phyloP scores from a whole-genome alignment of 2,888 invertebrate genomes.

The Ophion costatus region DNA sequence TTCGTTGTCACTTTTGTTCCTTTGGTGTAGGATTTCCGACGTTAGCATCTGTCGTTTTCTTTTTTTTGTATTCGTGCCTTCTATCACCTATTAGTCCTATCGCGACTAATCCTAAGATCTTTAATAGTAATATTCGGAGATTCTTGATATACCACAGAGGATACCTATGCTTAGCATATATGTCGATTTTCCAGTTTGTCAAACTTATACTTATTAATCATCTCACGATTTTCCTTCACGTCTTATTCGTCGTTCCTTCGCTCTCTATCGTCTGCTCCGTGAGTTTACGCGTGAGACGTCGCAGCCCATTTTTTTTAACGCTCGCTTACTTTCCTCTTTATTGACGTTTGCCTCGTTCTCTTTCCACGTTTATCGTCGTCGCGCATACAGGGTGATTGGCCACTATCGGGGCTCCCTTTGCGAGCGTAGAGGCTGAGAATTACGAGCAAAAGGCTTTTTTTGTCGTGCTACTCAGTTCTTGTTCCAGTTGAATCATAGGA shows the following conservation, averaged over 20 bases:
- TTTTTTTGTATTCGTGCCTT: constrained; percentile 65
- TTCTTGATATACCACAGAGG: constrained; percentile 75
- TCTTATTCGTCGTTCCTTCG: constrained; percentile 15
- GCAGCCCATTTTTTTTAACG: not conserved
- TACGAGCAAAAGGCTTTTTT: not conserved
- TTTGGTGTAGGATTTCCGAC: constrained; percentile 50
- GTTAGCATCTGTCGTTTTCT: constrained; percentile 40
- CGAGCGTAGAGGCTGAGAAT: too few species aligned
- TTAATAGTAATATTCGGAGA: constrained; percentile 73
- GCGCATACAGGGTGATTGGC: not conserved
- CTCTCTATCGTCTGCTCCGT: constrained; percentile 18
- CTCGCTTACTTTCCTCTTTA: too few species aligned
- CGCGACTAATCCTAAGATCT: constrained; percentile 74
- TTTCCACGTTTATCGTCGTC: not conserved
- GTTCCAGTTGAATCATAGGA: not conserved
- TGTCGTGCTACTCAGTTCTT: not conserved
- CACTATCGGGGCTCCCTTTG: not conserved
- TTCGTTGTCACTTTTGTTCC: constrained; percentile 13
- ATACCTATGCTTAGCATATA: constrained; percentile 77
- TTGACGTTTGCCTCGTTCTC: not conserved
- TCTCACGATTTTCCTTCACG: not conserved
- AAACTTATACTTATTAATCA: constrained; percentile 75
- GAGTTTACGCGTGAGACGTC: not conserved
- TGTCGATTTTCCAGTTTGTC: constrained; percentile 65
- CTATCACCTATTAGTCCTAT: constrained; percentile 71